Base-by-base conservation (phyloP, 2,797 vertebrate species). In the Chrosomus eos region DNA sequence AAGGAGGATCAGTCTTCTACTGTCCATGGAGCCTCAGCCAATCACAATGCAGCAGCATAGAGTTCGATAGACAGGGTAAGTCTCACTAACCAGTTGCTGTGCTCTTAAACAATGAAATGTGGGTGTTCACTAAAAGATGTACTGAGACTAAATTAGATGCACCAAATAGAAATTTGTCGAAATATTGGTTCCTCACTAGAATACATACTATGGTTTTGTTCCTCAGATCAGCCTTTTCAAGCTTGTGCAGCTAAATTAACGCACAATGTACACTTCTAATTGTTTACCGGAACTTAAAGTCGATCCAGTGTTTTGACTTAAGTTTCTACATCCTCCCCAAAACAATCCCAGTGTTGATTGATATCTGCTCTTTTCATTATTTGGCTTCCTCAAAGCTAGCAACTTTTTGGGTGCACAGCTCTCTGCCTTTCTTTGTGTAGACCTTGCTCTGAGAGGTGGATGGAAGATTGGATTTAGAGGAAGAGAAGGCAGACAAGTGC, bases 1-100 rank as follows among this genome's bases (percentile, higher is more conserved):
- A 98, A 86, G 97, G 96, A 28, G 97, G 97, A 9, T 95, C 97
- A 0, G 97, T 98, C 68, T 98, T 96, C 92, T 95, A 97, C 93
- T 99, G 97, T 85, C 96, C 97, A 2, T 98, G 97, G 97, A 91
- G 91, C 68, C 85, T 90, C 67, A 71, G 88, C 87, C 92, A 92
- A 84, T 86, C 94, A 0, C 82, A 94, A 16, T 95, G 93, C 31
- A 91, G 90, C 76, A 88, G 85, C 84, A 96, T 98, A 2, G 92
- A 94, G 78, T 98, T 98, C 88, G 97, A 98, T 88, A 48, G 85
- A 64, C 82, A 94, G 94, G 97, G 97, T 97, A 94, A 94, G 89
- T 1, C 19, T 85, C 19, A 18, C n/a, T 21, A 64, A 81, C 2
- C 43, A 68, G 60, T 43, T 43, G 14, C 23, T 11, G 2, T 64